A percentile compares a stretch with the other conserved stretches of the same genome.
Conservation (phyloP, 2,797 vertebrate species). For the Spinus pinus region DNA sequence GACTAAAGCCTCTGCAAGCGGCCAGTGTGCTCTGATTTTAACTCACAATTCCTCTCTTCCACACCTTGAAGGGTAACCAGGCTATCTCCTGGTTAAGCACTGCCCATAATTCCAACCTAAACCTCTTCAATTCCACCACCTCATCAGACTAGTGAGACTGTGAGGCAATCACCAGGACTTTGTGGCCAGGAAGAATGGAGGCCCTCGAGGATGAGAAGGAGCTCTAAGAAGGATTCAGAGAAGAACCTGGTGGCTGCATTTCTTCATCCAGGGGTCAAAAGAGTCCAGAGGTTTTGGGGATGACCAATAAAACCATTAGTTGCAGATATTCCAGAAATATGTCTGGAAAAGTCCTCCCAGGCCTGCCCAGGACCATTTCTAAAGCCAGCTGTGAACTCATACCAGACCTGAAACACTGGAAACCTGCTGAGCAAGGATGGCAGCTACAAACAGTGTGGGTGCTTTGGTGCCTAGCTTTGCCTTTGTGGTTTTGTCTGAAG, state of each 20-base stretch:
- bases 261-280: not conserved
- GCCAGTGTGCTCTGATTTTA: not conserved
- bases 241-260: not conserved
- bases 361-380: not conserved
- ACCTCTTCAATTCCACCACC: not conserved
- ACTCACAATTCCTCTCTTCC: not conserved
- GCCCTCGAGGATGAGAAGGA: not conserved
- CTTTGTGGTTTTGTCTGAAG: not conserved
- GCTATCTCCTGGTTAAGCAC: not conserved
- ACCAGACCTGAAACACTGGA: conserved; percentile 1
- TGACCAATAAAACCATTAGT: not conserved
- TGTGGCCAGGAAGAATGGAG: not conserved
- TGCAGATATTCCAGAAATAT: not conserved
- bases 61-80: not conserved
- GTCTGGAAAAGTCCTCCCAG: conserved; percentile 5
- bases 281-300: not conserved
- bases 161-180: not conserved
- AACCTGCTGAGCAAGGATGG: conserved; percentile 32
- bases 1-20: not conserved
- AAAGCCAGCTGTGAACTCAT: not conserved
- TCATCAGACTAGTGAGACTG: not conserved
- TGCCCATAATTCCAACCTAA: not conserved
- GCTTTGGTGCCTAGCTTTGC: not conserved
- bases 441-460: not conserved
- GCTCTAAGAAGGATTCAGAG: not conserved